phyloP scores from a whole-genome alignment of 2,113 vertebrate genomes.

The Ceuthmochares aereus region DNA sequence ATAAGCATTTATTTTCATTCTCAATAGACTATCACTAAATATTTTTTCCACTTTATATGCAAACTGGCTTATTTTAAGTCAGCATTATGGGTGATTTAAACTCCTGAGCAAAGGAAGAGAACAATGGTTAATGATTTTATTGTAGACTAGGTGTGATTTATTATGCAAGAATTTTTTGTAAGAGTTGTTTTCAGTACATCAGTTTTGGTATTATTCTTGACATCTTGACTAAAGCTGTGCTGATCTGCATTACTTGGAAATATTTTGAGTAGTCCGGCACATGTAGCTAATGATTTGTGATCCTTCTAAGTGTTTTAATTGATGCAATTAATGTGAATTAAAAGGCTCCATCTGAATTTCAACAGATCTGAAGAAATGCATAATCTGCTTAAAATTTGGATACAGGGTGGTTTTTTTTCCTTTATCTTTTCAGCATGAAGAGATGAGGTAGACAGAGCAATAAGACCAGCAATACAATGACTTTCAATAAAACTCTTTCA shows the following conservation, averaged over 20 bases:
- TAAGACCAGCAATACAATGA: background rate
- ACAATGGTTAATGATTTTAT: slow-evolving; percentile 18
- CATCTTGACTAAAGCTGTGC: slow-evolving; percentile 27
- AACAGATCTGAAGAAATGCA: slow-evolving; percentile 2
- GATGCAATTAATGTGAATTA: slow-evolving; percentile 53
- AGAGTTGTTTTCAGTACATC: slow-evolving; percentile 33
- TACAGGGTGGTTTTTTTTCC: background rate
- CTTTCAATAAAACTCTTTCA: background rate
- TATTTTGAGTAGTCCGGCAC: slow-evolving; percentile 34
- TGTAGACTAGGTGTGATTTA: slow-evolving; percentile 26
- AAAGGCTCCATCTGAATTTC: slow-evolving; percentile 15
- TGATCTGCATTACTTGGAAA: slow-evolving; percentile 49
- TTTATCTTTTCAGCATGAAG: background rate
- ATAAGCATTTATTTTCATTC: slow-evolving; percentile 34
- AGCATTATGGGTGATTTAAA: slow-evolving; percentile 42
- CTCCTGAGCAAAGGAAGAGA: slow-evolving; percentile 18
- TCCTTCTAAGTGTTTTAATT: slow-evolving; percentile 58
- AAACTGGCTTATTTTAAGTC: slow-evolving; percentile 37
- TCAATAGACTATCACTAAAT: background rate
- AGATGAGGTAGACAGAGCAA: background rate
- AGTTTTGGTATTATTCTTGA: slow-evolving; percentile 28
- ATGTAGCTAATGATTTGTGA: slow-evolving; percentile 55
- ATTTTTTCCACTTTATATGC: slow-evolving; percentile 4
- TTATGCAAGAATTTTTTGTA: slow-evolving; percentile 13
- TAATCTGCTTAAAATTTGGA: slow-evolving; percentile 46